Base-by-base conservation (phyloP, 2,113 vertebrate species). In the Gracilinanus agilis region DNA sequence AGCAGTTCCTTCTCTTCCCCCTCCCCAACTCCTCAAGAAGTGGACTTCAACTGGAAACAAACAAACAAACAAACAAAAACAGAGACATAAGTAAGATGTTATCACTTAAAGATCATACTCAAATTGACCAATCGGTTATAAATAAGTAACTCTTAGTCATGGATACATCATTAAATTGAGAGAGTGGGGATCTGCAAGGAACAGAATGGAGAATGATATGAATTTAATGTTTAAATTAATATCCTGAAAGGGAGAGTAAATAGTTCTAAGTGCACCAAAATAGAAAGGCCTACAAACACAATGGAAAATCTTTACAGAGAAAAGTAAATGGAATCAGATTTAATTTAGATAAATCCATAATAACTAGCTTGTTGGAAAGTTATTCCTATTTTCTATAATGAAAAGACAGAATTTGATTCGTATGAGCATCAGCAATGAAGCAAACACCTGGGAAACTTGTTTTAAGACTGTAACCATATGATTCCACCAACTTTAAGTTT, bases 331-430 rank as follows among this genome's bases (percentile, higher is more conserved):
- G 53, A 97, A 93, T 96, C 88, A 91, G 3, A 98, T 98, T 98
- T 98, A 98, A 97, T 98, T 97, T 98, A 96, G 94, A 96, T 97
- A 98, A 97, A 97, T 98, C 93, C 96, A 95, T 97, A 98, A 97
- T 97, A 98, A 97, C 95, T 97, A 96, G 96, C 54, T 12, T 96
- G 95, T 95, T 94, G 90, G 93, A 97, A 98, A 98, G 95, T 94
- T 96, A 96, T 95, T 88, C 90, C 61, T 96, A 92, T 83, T 90
- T 96, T 96, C 96, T 96, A 96, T 94, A 96, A 97, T 97, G 97
- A 97, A 97, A 94, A 97, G 93, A 92, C 98, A 95, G 90, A 54
- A 96, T 95, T 83, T 94, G 34, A 90, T 21, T 67, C 3, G 25
- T 54, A 55, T 56, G 27, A 44, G 34, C 44, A 90, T 91, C 88